Base-by-base conservation (phyloP, 2,888 invertebrate species). In the Andrena marginata region DNA sequence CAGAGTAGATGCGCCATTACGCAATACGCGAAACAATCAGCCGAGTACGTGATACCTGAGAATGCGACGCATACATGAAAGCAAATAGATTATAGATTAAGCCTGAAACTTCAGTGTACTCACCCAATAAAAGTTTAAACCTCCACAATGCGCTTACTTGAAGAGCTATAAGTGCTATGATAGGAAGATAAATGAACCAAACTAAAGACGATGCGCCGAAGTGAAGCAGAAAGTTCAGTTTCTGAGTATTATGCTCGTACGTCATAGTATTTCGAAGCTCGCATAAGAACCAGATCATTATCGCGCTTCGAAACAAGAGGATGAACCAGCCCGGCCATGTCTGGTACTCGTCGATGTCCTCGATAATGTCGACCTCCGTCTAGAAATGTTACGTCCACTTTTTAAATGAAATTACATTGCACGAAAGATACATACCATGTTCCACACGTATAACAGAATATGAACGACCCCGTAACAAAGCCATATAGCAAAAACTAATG, bases 251-350 rank as follows among this genome's bases (percentile, higher is more conserved):
- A 93, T 97, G 97, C 92, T 97, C 97, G 89, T 97, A 96, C 85
- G 96, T 95, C 96, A 97, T 97, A 4, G 98, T 97, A 80, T 96
- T 96, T 56, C 97, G 95, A 65, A 97, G 94, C 92, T 97, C 97
- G 74, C 97, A 95, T 42, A 98, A 95, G 94, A 98, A 98, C 98
- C 98, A 98, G 69, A 97, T 94, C 97, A 98, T 98, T 89, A 98
- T 97, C 67, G 97, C 95, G 65, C 98, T 96, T 63, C 98, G 96
- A 87, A 99, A 96, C 35, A 97, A 96, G 0, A 99, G 96, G 83
- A 99, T 98, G 84, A 99, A 95, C 97, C 98, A 98, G 5, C 99
- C 99, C 0, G 99, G 99, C 98, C 98, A 98, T 0, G 99, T 99
- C 94, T 99, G 98, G 94, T 99, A 99, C 93, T 99, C 98, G 92